Percentiles rank a stretch among this genome's conserved stretches.
These are phyloP conservation scores for Diphyllodes magnificus DNA, from an alignment of 2,113 vertebrate genomes.

Conservation along the genomic window DNA sequence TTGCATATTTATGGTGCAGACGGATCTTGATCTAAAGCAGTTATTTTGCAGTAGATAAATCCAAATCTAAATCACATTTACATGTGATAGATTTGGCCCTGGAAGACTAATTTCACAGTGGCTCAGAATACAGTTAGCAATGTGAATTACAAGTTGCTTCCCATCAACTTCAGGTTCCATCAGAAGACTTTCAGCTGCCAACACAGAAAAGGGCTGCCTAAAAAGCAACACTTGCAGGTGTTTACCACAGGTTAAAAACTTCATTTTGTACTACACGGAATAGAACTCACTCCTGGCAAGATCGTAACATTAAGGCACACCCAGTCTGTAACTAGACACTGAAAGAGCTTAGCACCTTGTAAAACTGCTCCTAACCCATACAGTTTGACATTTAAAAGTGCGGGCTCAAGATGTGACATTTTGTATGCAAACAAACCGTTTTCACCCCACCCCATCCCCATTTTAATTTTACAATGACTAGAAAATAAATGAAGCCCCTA, in stretches of 20 bases:
- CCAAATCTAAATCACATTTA: not conserved
- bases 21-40: not conserved
- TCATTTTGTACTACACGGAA: not conserved
- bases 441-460: not conserved
- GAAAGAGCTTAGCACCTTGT: not conserved
- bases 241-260: not conserved
- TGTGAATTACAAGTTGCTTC: not conserved
- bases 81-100: not conserved
- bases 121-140: not conserved
- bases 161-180: not conserved
- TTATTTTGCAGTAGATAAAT: not conserved
- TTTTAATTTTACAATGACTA: not conserved
- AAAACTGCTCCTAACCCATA: not conserved
- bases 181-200: not conserved
- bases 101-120: not conserved
- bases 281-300: not conserved
- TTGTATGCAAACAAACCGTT: not conserved
- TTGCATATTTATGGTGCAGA: not conserved
- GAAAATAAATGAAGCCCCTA: not conserved
- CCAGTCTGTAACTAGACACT: not conserved
- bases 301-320: not conserved
- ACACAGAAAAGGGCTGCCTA: not conserved
- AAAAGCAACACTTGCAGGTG: not conserved
- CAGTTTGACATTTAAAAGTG: conserved; percentile 19
- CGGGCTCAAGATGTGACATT: not conserved